phyloP scores from a whole-genome alignment of 1,140 invertebrate species.

The Magallana gigas region DNA sequence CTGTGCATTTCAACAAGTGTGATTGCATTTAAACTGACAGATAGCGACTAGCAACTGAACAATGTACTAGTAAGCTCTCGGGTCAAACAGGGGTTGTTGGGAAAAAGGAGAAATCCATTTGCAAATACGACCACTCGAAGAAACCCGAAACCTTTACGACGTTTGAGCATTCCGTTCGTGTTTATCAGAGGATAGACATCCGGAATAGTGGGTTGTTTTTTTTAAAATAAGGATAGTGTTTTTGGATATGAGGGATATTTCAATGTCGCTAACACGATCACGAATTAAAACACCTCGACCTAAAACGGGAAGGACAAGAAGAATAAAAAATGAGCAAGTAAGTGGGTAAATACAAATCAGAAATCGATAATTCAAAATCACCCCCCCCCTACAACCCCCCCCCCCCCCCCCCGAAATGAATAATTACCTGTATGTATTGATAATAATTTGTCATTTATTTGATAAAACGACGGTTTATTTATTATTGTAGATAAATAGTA shows the following conservation, averaged over 20 bases:
- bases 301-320: slow-evolving; percentile 8
- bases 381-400: too few species aligned
- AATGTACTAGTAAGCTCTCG: neutral
- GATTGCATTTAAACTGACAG: neutral
- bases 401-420: too few species aligned
- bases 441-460: too few species aligned
- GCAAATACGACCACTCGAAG: neutral
- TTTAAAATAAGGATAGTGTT: too few species aligned
- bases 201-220: neutral
- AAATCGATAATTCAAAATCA: neutral
- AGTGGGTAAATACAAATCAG: neutral
- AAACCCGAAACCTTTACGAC: neutral
- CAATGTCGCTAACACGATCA: slow-evolving; percentile 12
- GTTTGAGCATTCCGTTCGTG: neutral
- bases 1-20: neutral
- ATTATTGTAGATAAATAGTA: too few species aligned
- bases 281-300: slow-evolving; percentile 22
- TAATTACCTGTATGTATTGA: too few species aligned
- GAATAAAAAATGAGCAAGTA: slow-evolving; percentile 31
- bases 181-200: neutral
- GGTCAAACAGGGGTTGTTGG: neutral
- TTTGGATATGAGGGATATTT: slow-evolving; percentile 19
- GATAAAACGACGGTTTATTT: too few species aligned
- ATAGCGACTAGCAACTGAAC: slow-evolving; percentile 16
- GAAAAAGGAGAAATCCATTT: neutral